Conservation (phyloP, 2,797 vertebrate species). For the Hydrocynus forskahlii region DNA sequence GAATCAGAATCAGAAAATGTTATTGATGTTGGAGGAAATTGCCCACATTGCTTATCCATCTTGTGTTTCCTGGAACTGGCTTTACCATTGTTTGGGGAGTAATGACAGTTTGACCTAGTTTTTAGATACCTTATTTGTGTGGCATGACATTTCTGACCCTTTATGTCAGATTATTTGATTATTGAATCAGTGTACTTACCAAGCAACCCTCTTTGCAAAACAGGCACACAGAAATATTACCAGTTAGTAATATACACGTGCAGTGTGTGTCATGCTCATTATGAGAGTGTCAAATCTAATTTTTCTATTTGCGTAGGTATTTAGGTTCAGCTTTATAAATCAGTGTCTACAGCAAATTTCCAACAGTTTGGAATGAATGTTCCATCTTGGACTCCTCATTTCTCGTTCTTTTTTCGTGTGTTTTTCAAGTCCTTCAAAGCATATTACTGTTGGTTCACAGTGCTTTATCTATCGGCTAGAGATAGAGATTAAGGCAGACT, state of each 20-base stretch:
- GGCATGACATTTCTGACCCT: background rate
- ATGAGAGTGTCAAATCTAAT: too few relatives aligned
- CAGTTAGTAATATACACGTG: too few relatives aligned
- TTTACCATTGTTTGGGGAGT: background rate
- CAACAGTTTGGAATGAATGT: background rate
- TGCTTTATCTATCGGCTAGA: background rate
- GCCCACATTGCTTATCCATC: background rate
- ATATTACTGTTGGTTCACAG: background rate
- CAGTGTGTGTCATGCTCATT: too few relatives aligned
- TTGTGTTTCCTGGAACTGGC: background rate
- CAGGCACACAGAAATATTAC: too few relatives aligned
- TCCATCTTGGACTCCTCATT: background rate
- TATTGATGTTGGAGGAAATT: too few relatives aligned
- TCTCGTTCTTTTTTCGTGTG: background rate
- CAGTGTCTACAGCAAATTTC: background rate
- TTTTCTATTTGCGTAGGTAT: too few relatives aligned
- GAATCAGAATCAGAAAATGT: too few relatives aligned
- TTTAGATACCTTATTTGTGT: background rate
- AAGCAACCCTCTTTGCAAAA: background rate
- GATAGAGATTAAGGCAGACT: slow-evolving; percentile 14
- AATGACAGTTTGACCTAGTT: background rate
- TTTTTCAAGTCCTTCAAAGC: background rate
- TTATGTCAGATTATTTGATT: background rate
- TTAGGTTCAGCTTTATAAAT: background rate
- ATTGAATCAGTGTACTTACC: background rate